phyloP scores from a whole-genome alignment of 1,140 invertebrate species.

The Nomia melanderi region DNA sequence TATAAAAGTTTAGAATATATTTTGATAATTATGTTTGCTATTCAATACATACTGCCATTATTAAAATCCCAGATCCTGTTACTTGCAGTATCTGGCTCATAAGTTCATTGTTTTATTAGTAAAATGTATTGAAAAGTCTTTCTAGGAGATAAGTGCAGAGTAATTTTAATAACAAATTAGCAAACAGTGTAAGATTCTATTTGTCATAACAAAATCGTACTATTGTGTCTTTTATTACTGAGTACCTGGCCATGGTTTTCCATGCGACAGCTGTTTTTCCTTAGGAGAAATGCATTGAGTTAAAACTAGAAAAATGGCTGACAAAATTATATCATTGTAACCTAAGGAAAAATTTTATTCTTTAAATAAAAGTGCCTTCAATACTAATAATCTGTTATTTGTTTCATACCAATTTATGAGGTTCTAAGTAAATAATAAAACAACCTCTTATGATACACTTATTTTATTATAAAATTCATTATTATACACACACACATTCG shows the following conservation, averaged over 20 bases:
- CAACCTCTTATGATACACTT: slow-evolving; percentile 32
- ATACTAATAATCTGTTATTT: slow-evolving; percentile 54
- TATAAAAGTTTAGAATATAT: slow-evolving; percentile 25
- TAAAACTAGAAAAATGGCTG: slow-evolving; percentile 61
- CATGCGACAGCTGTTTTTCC: slow-evolving; percentile 60
- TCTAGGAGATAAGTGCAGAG: slow-evolving; percentile 37
- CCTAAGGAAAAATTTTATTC: slow-evolving; percentile 69
- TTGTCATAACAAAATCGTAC: slow-evolving; percentile 62
- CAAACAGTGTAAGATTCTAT: slow-evolving; percentile 45
- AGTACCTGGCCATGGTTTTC: slow-evolving; percentile 74
- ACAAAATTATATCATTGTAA: slow-evolving; percentile 72
- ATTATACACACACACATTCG: slow-evolving; percentile 64
- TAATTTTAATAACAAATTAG: slow-evolving; percentile 45
- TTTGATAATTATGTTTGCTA: slow-evolving; percentile 44
- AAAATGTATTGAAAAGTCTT: slow-evolving; percentile 23
- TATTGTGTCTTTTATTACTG: slow-evolving; percentile 68
- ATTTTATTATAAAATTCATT: slow-evolving; percentile 75
- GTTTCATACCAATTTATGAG: background rate
- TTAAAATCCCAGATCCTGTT: slow-evolving; percentile 29
- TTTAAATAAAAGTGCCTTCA: slow-evolving; percentile 76
- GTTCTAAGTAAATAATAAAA: background rate
- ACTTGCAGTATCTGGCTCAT: slow-evolving; percentile 36
- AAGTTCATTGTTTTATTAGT: slow-evolving; percentile 35
- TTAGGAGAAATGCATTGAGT: slow-evolving; percentile 38
- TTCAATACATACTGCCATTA: slow-evolving; percentile 60